Conservation (phyloP, 2,113 vertebrate genomes). For the Cercocebus atys region DNA sequence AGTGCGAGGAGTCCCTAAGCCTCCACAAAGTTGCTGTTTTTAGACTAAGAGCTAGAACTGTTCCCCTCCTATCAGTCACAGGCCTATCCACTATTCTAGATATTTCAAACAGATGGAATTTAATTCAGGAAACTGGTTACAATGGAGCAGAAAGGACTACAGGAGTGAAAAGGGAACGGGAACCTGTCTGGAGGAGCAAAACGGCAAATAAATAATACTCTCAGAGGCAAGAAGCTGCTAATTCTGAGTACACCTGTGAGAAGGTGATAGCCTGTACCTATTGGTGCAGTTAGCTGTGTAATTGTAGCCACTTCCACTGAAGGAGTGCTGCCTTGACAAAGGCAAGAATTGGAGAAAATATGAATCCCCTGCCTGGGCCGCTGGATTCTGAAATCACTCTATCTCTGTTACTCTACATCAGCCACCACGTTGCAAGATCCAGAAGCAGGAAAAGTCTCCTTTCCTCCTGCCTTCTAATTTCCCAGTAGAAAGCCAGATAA, state of each 20-base stretch:
- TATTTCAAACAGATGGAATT: background rate
- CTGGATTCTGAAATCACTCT: background rate
- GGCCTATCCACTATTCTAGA: background rate
- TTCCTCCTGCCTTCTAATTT: background rate
- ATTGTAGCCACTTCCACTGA: no score
- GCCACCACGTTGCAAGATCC: background rate
- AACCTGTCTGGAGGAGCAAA: background rate
- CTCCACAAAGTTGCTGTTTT: background rate
- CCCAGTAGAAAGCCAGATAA: background rate
- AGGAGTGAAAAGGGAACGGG: background rate
- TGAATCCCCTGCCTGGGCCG: background rate
- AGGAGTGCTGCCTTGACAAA: background rate
- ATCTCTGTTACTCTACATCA: background rate
- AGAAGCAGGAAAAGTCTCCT: background rate
- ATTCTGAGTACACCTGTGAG: background rate
- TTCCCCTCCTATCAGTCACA: background rate
- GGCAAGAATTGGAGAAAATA: background rate
- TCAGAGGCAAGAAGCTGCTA: background rate
- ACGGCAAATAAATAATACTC: background rate
- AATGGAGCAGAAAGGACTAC: background rate
- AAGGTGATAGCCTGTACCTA: background rate
- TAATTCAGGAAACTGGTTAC: background rate
- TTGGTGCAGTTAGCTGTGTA: no score
- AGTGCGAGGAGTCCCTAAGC: background rate
- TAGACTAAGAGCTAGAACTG: background rate